A percentile compares a stretch with the other conserved stretches of the same genome.
phyloP scores from a whole-genome alignment of 2,113 vertebrate genomes.

The Petrocephalus zakoni region DNA sequence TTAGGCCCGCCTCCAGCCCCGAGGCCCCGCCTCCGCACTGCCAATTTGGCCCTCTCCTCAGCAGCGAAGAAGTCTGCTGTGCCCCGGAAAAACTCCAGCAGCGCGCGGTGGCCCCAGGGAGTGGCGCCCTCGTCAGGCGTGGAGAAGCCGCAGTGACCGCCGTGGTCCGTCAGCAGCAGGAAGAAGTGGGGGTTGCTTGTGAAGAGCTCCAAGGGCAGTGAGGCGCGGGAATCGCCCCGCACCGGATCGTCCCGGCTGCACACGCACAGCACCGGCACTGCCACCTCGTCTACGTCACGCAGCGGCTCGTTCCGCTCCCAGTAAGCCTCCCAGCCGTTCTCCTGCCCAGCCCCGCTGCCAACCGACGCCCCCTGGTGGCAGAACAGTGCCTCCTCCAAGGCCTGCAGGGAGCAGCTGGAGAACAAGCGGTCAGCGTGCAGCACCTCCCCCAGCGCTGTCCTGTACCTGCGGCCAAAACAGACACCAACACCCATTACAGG shows the following conservation, averaged over 20 bases:
- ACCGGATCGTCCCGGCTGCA: conserved; percentile 67
- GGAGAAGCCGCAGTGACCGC: conserved; percentile 70
- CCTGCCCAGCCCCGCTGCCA: conserved; percentile 21
- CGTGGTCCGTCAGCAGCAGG: conserved; percentile 59
- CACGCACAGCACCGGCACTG: conserved; percentile 66
- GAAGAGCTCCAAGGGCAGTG: conserved; percentile 68
- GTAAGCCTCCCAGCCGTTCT: conserved; percentile 60
- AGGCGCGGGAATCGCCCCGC: conserved; percentile 55
- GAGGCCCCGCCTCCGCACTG: conserved; percentile 51
- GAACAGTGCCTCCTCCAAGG: conserved; percentile 65
- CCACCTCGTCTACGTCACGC: conserved; percentile 72
- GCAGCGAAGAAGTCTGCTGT: conserved; percentile 68
- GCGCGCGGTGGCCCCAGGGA: conserved; percentile 64
- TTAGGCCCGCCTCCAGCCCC: conserved; percentile 45
- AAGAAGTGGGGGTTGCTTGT: conserved; percentile 76
- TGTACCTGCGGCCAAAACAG: conserved; percentile 54
- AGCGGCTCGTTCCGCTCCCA: conserved; percentile 73
- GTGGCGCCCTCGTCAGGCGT: conserved; percentile 32
- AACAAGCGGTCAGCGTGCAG: conserved; percentile 58
- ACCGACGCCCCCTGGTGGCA: conserved; percentile 46
- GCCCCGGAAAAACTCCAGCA: conserved; percentile 70
- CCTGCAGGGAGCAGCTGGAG: conserved; percentile 57
- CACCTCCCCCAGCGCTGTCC: conserved; percentile 58
- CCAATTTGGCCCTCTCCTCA: conserved; percentile 63
- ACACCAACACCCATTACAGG: conserved; percentile 19